phyloP scores from a whole-genome alignment of 2,888 invertebrate species.

The Callinectes sapidus region DNA sequence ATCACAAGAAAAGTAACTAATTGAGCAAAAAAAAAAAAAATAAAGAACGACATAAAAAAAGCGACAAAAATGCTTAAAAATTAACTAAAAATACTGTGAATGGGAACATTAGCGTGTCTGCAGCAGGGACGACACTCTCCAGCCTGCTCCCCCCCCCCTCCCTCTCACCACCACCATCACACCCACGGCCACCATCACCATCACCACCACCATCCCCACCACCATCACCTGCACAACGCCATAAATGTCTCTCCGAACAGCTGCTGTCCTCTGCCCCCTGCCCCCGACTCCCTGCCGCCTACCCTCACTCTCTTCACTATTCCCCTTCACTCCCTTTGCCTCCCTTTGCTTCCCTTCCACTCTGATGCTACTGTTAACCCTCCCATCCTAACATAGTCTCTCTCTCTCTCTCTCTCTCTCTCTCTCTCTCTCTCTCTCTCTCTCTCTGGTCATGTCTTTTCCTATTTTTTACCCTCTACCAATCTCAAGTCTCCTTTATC shows the following conservation, averaged over 20 bases:
- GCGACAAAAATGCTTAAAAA: too few species aligned
- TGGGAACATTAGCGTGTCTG: background rate
- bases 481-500: constrained; percentile 27
- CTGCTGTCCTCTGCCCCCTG: background rate
- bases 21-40: background rate
- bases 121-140: background rate
- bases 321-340: constrained; percentile 6
- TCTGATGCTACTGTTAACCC: background rate
- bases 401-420: constrained; percentile 15
- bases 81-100: background rate
- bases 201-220: background rate
- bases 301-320: background rate
- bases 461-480: background rate
- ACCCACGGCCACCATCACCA: background rate
- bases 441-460: background rate
- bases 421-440: constrained; percentile 40
- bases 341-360: background rate
- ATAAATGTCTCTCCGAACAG: background rate
- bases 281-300: background rate
- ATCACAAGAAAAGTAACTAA: background rate
- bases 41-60: background rate
- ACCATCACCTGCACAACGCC: background rate
- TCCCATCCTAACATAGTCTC: background rate
- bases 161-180: background rate
- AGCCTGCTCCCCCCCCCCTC: background rate